phyloP scores from a whole-genome alignment of 1,140 invertebrate genomes.

The Procambarus clarkii region DNA sequence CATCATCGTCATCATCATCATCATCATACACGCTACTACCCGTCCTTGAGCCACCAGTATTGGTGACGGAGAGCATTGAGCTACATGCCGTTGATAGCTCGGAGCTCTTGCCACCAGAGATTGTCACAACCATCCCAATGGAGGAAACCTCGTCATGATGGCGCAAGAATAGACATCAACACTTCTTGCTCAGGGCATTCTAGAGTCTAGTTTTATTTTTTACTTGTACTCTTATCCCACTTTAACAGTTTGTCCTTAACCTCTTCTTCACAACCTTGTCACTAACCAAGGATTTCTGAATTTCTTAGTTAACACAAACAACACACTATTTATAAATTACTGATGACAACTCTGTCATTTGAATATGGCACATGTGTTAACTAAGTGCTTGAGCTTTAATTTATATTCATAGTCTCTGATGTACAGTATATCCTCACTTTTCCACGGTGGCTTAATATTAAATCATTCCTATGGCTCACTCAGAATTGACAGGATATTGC shows the following conservation, averaged over 20 bases:
- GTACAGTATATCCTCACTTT: constrained; percentile 12
- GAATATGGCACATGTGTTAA: not conserved
- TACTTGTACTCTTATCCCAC: constrained; percentile 7
- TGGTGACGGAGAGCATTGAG: constrained; percentile 57
- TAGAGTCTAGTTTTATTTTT: constrained; percentile 27
- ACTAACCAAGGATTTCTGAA: constrained; percentile 1
- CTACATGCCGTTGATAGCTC: constrained; percentile 45
- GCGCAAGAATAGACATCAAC: constrained; percentile 55
- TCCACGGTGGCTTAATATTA: not conserved
- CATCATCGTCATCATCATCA: constrained; percentile 11
- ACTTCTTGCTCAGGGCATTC: constrained; percentile 66
- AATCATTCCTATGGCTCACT: constrained; percentile 11
- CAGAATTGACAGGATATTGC: not conserved
- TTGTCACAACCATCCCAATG: constrained; percentile 51
- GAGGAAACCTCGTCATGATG: constrained; percentile 64
- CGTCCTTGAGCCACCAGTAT: constrained; percentile 57
- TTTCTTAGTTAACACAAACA: constrained; percentile 8
- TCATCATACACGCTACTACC: constrained; percentile 54
- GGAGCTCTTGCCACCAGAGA: constrained; percentile 51
- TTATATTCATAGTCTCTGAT: not conserved
- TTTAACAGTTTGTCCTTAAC: not conserved
- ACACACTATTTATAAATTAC: not conserved
- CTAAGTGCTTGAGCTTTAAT: not conserved
- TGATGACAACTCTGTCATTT: not conserved
- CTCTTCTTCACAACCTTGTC: not conserved